Evolutionary conservation across 2,797 vertebrate genomes (phyloP).

Genomic region (Melanotaenia trifasciata): DNA sequence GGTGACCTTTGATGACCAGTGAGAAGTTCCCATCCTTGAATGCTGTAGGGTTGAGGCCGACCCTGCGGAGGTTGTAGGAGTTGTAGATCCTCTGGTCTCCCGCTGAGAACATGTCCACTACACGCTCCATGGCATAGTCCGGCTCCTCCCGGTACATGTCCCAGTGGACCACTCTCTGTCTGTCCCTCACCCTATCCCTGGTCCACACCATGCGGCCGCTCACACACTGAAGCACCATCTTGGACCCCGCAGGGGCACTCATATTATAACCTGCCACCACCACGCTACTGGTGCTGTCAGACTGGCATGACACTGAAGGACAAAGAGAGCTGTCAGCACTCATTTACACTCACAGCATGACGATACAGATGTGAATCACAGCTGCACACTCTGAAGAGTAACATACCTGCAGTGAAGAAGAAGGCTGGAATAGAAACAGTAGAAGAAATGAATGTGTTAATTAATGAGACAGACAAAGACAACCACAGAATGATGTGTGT

Average conservation of each 20-base stretch:
- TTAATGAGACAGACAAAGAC: slow-evolving; percentile 39
- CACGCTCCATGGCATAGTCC: slow-evolving; percentile 83
- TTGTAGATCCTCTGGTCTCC: slow-evolving; percentile 92
- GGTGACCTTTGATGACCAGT: slow-evolving; percentile 89
- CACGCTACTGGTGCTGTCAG: slow-evolving; percentile 81
- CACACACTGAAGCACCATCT: slow-evolving; percentile 88
- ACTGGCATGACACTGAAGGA: slow-evolving; percentile 72
- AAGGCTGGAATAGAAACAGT: slow-evolving; percentile 23
- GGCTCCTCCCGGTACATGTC: slow-evolving; percentile 82
- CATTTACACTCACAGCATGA: neutral
- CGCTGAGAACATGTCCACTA: slow-evolving; percentile 93
- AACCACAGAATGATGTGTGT: slow-evolving; percentile 4
- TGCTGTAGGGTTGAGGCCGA: slow-evolving; percentile 84
- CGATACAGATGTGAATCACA: slow-evolving; percentile 4
- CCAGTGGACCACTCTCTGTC: slow-evolving; percentile 95
- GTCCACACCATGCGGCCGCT: slow-evolving; percentile 95
- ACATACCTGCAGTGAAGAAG: no score
- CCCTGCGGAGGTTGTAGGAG: slow-evolving; percentile 85
- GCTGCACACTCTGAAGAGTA: neutral
- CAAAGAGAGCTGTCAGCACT: neutral
- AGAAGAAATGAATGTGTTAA: slow-evolving; percentile 25
- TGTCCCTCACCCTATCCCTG: slow-evolving; percentile 89
- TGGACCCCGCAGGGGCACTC: slow-evolving; percentile 82
- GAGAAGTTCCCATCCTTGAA: slow-evolving; percentile 96
- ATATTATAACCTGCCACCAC: slow-evolving; percentile 88